Percentiles rank a stretch among this genome's conserved stretches.
These are phyloP conservation scores for Lathronympha strigana DNA, from an alignment of 2,888 invertebrate genomes.

Conservation along the genomic window DNA sequence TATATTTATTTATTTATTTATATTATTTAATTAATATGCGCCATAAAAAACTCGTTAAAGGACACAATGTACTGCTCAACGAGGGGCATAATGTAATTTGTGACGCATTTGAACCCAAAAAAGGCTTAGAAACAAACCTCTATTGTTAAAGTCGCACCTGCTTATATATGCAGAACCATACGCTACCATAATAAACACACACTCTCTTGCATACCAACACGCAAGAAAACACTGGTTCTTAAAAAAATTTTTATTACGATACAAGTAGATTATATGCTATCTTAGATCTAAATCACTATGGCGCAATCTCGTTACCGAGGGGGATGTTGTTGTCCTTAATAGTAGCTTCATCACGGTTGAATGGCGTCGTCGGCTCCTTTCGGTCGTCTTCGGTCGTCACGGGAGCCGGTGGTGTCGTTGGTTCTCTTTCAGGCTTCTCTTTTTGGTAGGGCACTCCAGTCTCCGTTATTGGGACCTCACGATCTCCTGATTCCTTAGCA, in stretches of 20 bases:
- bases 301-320: constrained; percentile 67
- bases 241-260: constrained; percentile 79
- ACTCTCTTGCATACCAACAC: constrained; percentile 58
- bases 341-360: constrained; percentile 62
- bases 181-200: constrained; percentile 43
- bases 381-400: constrained; percentile 55
- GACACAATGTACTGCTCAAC: constrained; percentile 26
- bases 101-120: constrained; percentile 37
- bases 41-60: constrained; percentile 5
- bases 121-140: constrained; percentile 42
- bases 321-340: constrained; percentile 72
- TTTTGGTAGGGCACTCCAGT: constrained; percentile 60
- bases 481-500: constrained; percentile 56
- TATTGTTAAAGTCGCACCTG: constrained; percentile 58
- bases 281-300: constrained; percentile 69
- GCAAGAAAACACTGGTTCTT: constrained; percentile 62
- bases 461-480: constrained; percentile 68
- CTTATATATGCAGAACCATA: constrained; percentile 38
- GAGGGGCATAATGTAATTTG: constrained; percentile 29
- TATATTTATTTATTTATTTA: too few relatives aligned
- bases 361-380: constrained; percentile 66
- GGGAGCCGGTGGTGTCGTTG: constrained; percentile 36
- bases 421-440: constrained; percentile 44
- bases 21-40: constrained; percentile 4
- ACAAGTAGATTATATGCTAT: constrained; percentile 64